phyloP scores from a whole-genome alignment of 2,888 invertebrate species.

The Cepaea hortensis region DNA sequence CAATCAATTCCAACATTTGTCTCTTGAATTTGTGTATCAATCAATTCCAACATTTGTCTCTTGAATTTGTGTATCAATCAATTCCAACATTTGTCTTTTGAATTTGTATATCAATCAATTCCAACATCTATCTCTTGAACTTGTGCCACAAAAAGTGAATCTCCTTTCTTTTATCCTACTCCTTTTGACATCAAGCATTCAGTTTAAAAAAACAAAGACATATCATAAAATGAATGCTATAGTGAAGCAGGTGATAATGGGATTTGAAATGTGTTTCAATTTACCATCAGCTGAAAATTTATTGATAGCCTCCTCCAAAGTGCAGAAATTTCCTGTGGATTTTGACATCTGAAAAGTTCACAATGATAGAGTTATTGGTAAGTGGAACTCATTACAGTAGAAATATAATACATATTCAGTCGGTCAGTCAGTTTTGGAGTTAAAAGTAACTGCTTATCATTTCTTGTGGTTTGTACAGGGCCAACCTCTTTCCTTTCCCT shows the following conservation, averaged over 20 bases:
- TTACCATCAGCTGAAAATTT: conserved; percentile 96
- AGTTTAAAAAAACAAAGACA: background rate
- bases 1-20: no score
- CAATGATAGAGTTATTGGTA: background rate
- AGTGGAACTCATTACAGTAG: background rate
- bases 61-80: no score
- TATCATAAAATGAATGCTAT: background rate
- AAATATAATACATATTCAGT: background rate
- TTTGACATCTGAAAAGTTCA: conserved; percentile 90
- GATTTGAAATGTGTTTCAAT: conserved; percentile 27
- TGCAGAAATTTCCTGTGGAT: conserved; percentile 98
- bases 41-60: no score
- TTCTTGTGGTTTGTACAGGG: no score
- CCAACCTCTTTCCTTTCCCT: no score
- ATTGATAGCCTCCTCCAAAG: conserved; percentile 89
- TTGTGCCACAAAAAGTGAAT: no score
- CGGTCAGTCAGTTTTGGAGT: background rate
- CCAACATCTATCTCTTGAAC: no score
- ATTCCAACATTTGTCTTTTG: no score
- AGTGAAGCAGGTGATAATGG: background rate
- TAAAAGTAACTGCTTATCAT: no score
- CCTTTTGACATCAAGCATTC: no score
- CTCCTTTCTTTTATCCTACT: no score
- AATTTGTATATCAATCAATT: background rate
- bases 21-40: no score